Evolutionary conservation across 2,888 invertebrate species (phyloP).

Genomic region (Hypena proboscidalis): DNA sequence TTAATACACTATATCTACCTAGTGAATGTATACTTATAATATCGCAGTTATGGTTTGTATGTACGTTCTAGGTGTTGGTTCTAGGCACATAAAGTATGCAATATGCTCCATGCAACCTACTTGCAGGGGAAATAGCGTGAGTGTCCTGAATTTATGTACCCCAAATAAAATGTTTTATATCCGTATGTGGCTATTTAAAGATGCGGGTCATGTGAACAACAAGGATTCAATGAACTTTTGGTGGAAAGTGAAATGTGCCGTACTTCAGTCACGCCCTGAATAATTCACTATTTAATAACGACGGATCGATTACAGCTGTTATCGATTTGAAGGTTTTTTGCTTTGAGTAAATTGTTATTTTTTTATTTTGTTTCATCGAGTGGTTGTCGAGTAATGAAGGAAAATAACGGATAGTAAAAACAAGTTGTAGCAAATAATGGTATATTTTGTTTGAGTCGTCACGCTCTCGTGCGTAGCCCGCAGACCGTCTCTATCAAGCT

Average conservation of each 20-base stretch:
- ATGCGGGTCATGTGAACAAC: slow-evolving; percentile 37
- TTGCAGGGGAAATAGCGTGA: slow-evolving; percentile 7
- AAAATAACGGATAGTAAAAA: slow-evolving; percentile 47
- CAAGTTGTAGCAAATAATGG: slow-evolving; percentile 51
- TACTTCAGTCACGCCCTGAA: slow-evolving; percentile 44
- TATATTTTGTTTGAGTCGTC: slow-evolving; percentile 59
- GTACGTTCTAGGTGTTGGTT: no score
- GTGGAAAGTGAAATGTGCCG: slow-evolving; percentile 40
- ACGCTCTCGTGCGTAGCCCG: slow-evolving; percentile 71
- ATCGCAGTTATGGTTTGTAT: no score
- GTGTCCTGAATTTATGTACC: slow-evolving; percentile 1
- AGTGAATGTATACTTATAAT: no score
- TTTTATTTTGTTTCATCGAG: slow-evolving; percentile 26
- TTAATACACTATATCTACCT: no score
- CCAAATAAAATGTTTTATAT: slow-evolving; percentile 3
- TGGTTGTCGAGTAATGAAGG: slow-evolving; percentile 21
- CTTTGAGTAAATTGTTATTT: slow-evolving; percentile 15
- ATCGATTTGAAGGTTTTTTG: slow-evolving; percentile 25
- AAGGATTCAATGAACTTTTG: slow-evolving; percentile 34
- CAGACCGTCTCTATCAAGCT: slow-evolving; percentile 55
- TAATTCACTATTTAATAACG: slow-evolving; percentile 41
- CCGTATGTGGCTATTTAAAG: slow-evolving; percentile 11
- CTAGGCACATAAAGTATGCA: not conserved
- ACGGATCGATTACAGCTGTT: slow-evolving; percentile 43
- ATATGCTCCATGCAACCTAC: slow-evolving; percentile 4